phyloP scores from a whole-genome alignment of 2,797 vertebrate species.

The Sciaenops ocellatus region DNA sequence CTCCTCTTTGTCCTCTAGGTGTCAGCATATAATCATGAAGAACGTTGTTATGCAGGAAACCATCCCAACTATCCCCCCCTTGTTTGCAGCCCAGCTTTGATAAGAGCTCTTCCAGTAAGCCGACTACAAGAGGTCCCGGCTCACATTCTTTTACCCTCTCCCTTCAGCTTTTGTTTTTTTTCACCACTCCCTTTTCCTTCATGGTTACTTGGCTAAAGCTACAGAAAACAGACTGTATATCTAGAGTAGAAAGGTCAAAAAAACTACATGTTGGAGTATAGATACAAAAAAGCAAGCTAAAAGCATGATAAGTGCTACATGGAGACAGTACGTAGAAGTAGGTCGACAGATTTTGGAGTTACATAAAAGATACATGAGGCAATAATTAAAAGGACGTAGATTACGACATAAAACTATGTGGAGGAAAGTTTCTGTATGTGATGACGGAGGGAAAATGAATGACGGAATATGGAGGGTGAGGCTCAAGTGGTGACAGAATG shows the following conservation, averaged over 20 bases:
- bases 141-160: constrained; percentile 30
- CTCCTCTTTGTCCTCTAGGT: constrained; percentile 69
- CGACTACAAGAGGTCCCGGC: constrained; percentile 49
- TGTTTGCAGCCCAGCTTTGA: constrained; percentile 61
- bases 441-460: not conserved
- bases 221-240: constrained; percentile 22
- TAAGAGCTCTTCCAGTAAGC: constrained; percentile 64
- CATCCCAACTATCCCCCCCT: constrained; percentile 79
- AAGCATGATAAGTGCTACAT: not conserved
- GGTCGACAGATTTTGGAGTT: constrained; percentile 1
- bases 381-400: not conserved
- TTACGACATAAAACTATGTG: not conserved
- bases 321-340: not conserved
- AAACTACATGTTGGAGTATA: not conserved
- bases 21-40: constrained; percentile 68
- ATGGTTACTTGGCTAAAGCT: constrained; percentile 28
- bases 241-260: constrained; percentile 27
- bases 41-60: constrained; percentile 54
- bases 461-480: constrained; percentile 30
- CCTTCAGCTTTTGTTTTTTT: constrained; percentile 65
- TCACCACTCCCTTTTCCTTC: constrained; percentile 73
- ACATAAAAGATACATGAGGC: not conserved
- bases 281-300: not conserved
- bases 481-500: constrained; percentile 58
- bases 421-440: not conserved